These are phyloP conservation scores for Furcifer pardalis DNA, from an alignment of 2,797 vertebrate species.

Conservation along the genomic window DNA sequence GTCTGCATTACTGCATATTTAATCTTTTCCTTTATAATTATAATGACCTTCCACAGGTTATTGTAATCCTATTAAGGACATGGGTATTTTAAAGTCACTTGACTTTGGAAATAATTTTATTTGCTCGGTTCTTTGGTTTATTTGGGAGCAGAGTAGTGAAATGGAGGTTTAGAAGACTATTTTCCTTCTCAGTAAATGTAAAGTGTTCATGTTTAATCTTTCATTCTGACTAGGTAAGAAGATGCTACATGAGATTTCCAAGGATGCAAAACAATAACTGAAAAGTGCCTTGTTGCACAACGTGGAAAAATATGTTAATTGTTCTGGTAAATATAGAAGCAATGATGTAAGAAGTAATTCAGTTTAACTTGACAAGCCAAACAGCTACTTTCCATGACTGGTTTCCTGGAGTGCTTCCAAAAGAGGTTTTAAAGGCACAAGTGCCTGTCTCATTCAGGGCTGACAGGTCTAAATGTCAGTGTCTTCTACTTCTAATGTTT, in stretches of 20 bases:
- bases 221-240: not conserved
- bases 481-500: no score
- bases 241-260: conserved; percentile 18
- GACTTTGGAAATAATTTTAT: conserved; percentile 73
- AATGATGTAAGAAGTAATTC: not conserved
- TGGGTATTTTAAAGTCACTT: conserved; percentile 73
- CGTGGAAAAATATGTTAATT: not conserved
- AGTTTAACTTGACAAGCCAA: conserved; percentile 5
- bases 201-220: conserved; percentile 13
- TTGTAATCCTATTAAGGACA: conserved; percentile 73
- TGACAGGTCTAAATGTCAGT: no score
- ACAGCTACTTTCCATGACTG: not conserved
- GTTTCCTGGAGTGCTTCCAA: not conserved
- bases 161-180: not conserved
- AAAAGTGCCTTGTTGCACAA: conserved; percentile 8
- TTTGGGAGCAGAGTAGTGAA: conserved; percentile 46
- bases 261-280: not conserved
- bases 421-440: not conserved
- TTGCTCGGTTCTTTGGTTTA: conserved; percentile 54
- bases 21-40: conserved; percentile 72
- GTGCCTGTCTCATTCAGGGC: not conserved
- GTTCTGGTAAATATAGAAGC: not conserved
- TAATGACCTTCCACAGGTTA: conserved; percentile 74
- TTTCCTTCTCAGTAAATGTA: not conserved
- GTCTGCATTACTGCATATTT: conserved; percentile 72